phyloP scores from a whole-genome alignment of 2,888 invertebrate genomes.

The Parnassius mnemosyne region DNA sequence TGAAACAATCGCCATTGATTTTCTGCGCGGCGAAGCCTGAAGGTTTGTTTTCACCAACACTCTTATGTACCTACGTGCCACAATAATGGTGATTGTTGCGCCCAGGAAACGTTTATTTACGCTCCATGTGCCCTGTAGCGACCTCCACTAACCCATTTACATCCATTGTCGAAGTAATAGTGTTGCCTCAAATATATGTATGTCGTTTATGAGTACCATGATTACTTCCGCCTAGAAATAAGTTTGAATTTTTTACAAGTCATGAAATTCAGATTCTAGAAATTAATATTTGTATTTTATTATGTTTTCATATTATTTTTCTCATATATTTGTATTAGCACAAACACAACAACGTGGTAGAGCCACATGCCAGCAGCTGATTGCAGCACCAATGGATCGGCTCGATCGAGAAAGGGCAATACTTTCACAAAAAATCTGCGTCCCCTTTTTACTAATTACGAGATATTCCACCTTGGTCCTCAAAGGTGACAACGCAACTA shows the following conservation, averaged over 20 bases:
- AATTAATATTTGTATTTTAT: no score
- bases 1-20: slow-evolving; percentile 71
- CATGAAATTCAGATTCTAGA: not conserved
- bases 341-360: no score
- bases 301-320: no score
- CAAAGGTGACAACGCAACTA: no score
- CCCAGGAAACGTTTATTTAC: slow-evolving; percentile 73
- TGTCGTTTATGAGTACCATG: slow-evolving; percentile 2
- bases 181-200: slow-evolving; percentile 21
- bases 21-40: slow-evolving; percentile 68
- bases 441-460: no score
- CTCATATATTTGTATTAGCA: no score
- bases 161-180: slow-evolving; percentile 28
- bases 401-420: no score
- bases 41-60: slow-evolving; percentile 70
- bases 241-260: not conserved
- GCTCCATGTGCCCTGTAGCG: slow-evolving; percentile 52
- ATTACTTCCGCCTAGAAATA: slow-evolving; percentile 10
- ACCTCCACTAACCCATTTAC: slow-evolving; percentile 48
- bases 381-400: no score
- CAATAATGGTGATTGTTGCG: slow-evolving; percentile 71
- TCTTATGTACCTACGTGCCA: slow-evolving; percentile 40
- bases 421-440: no score
- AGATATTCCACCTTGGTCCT: no score
- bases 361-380: no score